These are phyloP conservation scores for Peromyscus polionotus DNA, from an alignment of 2,113 vertebrate genomes.

Conservation along the genomic window DNA sequence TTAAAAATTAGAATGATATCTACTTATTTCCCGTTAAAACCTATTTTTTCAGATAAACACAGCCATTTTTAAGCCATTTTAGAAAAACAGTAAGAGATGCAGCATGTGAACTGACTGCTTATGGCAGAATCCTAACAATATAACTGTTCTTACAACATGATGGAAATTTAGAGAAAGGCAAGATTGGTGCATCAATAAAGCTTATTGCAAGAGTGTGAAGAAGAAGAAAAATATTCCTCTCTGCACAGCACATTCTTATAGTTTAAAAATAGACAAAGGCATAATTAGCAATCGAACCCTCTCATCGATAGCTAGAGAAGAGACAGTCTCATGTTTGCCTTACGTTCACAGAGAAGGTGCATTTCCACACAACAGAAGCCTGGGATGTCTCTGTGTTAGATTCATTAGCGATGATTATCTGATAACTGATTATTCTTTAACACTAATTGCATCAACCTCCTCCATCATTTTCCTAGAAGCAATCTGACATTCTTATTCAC, in stretches of 20 bases:
- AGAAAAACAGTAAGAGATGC: slow-evolving; percentile 12
- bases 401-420: slow-evolving; percentile 15
- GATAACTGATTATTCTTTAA: slow-evolving; percentile 47
- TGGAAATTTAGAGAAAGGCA: slow-evolving; percentile 44
- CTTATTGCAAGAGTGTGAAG: slow-evolving; percentile 50
- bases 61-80: background rate
- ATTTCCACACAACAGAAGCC: slow-evolving; percentile 17
- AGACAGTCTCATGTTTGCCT: background rate
- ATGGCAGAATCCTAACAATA: background rate
- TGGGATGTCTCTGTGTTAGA: background rate
- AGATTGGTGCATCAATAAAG: slow-evolving; percentile 25
- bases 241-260: slow-evolving; percentile 16
- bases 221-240: slow-evolving; percentile 39
- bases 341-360: background rate
- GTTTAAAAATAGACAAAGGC: slow-evolving; percentile 64
- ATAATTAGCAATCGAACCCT: slow-evolving; percentile 45
- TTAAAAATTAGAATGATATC: background rate
- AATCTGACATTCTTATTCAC: slow-evolving; percentile 34
- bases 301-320: background rate
- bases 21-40: background rate
- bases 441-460: slow-evolving; percentile 29
- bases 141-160: background rate
- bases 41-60: background rate
- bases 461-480: slow-evolving; percentile 34
- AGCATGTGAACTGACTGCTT: background rate